These are phyloP conservation scores for Leptoclinus maculatus DNA, from an alignment of 2,797 vertebrate species.

Conservation along the genomic window DNA sequence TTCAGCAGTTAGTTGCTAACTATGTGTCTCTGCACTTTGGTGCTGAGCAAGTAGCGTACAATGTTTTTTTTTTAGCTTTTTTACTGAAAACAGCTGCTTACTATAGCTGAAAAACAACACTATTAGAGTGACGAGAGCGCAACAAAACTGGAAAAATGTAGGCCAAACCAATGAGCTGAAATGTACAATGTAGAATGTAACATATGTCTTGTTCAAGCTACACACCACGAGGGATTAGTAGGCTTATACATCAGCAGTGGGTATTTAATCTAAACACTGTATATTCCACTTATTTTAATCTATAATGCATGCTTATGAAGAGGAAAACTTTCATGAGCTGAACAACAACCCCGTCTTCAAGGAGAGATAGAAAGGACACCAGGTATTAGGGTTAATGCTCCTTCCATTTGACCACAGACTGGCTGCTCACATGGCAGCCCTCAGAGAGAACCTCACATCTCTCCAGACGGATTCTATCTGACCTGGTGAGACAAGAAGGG, in stretches of 20 bases:
- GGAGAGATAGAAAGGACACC: slow-evolving; percentile 9
- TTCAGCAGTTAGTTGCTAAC: not conserved
- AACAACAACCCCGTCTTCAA: not conserved
- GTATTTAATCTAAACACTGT: not conserved
- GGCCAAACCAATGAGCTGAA: not conserved
- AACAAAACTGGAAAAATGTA: not conserved
- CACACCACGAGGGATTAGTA: not conserved
- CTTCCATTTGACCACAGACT: slow-evolving; percentile 3
- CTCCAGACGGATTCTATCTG: slow-evolving; percentile 36
- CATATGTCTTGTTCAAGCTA: not conserved
- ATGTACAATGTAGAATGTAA: not conserved
- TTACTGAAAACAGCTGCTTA: not conserved
- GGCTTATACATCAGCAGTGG: not conserved
- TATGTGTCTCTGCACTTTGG: not conserved
- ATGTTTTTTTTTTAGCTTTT: not conserved
- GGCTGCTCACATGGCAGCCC: slow-evolving; percentile 5
- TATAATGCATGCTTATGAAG: not conserved
- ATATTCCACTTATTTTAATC: not conserved
- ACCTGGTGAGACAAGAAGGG: slow-evolving; percentile 29
- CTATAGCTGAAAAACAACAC: not conserved
- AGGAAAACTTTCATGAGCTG: not conserved
- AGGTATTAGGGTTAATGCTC: slow-evolving; percentile 8
- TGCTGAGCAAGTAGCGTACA: not conserved
- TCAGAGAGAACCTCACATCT: slow-evolving; percentile 6
- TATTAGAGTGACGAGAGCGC: not conserved